phyloP scores from a whole-genome alignment of 2,888 invertebrate genomes.

The Phasia obesa region DNA sequence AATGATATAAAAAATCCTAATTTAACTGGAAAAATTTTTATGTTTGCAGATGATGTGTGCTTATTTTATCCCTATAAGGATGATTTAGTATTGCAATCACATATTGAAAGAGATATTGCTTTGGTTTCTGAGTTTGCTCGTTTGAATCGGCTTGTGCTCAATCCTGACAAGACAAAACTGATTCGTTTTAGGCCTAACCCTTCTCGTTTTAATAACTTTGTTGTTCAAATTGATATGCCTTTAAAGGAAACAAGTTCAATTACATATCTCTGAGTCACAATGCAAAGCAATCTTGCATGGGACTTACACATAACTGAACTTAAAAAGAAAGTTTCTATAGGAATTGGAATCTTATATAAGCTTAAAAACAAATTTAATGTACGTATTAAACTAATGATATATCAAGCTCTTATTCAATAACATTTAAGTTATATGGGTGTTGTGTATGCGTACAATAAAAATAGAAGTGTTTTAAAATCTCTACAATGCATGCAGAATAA shows the following conservation, averaged over 20 bases:
- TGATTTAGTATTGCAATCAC: background rate
- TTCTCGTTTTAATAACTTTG: background rate
- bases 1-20: background rate
- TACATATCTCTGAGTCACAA: background rate
- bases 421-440: background rate
- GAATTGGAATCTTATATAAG: background rate
- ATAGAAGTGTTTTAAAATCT: background rate
- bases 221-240: background rate
- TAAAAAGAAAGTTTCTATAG: background rate
- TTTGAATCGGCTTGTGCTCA: background rate
- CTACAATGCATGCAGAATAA: background rate
- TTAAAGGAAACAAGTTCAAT: background rate
- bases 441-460: background rate
- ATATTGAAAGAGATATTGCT: background rate
- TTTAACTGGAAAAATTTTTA: too few relatives aligned
- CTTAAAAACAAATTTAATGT: background rate
- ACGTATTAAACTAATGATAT: background rate
- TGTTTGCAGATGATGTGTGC: too few relatives aligned
- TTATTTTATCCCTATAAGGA: background rate
- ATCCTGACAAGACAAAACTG: background rate
- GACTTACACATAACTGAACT: background rate
- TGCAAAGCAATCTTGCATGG: background rate
- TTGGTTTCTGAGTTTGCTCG: background rate
- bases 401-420: background rate
- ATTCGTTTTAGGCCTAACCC: too few relatives aligned